phyloP scores from a whole-genome alignment of 2,797 vertebrate genomes.

The Leptatherina wallacei region DNA sequence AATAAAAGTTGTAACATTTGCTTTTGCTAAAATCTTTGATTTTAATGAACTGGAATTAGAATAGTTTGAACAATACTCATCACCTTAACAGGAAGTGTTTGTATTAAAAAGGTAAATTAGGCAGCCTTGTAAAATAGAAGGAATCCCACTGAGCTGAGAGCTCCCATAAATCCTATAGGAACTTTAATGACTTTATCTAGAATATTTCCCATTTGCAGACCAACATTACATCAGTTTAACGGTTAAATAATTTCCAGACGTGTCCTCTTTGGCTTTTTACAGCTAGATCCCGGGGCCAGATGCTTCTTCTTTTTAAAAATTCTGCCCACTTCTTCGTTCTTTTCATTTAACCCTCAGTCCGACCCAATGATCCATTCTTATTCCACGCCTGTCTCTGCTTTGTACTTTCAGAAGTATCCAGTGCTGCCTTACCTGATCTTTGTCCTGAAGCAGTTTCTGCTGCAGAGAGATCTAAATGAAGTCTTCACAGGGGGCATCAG shows the following conservation, averaged over 20 bases:
- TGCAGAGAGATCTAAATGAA: conserved; percentile 98
- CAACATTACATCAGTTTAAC: background rate
- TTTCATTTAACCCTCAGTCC: background rate
- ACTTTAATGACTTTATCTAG: background rate
- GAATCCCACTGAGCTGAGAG: background rate
- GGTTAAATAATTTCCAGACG: background rate
- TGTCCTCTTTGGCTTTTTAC: background rate
- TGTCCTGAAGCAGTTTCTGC: conserved; percentile 98
- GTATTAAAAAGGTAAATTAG: conserved; percentile 1
- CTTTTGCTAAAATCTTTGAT: background rate
- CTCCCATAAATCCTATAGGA: background rate
- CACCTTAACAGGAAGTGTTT: background rate
- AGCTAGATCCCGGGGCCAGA: background rate
- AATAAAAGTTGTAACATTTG: background rate
- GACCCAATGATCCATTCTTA: conserved; percentile 1
- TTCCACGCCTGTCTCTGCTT: conserved; percentile 17
- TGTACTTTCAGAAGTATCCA: conserved; percentile 89
- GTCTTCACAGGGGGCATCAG: conserved; percentile 99
- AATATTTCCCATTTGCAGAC: background rate
- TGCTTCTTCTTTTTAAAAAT: background rate
- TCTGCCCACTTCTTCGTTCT: background rate
- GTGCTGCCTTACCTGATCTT: conserved; percentile 99
- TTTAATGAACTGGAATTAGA: background rate
- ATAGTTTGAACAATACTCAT: background rate
- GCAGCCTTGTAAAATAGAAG: background rate